These are phyloP conservation scores for Eriosoma lanigerum DNA, from an alignment of 1,140 invertebrate genomes.

Conservation along the genomic window DNA sequence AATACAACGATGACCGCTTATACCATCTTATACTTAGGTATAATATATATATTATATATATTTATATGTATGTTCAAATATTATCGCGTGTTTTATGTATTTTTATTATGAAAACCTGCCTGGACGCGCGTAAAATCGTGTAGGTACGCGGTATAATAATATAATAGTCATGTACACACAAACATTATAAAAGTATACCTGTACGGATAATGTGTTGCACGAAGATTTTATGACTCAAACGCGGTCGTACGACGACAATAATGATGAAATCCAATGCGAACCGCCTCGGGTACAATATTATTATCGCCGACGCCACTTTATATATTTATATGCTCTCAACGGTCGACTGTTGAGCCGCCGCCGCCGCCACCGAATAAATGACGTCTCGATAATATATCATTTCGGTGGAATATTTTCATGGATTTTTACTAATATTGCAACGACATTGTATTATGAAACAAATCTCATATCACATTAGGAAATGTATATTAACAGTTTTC, in stretches of 20 bases:
- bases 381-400: background rate
- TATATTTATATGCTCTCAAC: too few relatives aligned
- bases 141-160: too few relatives aligned
- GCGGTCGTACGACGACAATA: constrained; percentile 3
- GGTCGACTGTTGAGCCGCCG: too few relatives aligned
- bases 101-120: background rate
- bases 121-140: background rate
- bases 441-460: too few relatives aligned
- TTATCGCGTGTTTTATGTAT: constrained; percentile 6
- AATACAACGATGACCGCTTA: too few relatives aligned
- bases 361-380: too few relatives aligned
- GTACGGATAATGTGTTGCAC: background rate
- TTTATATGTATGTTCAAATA: background rate
- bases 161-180: background rate
- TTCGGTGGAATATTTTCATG: too few relatives aligned
- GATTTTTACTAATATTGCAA: too few relatives aligned
- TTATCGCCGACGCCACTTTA: constrained; percentile 10
- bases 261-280: constrained; percentile 18
- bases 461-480: too few relatives aligned
- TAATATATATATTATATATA: background rate
- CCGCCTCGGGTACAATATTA: constrained; percentile 19
- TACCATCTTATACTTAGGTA: background rate
- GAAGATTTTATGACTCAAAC: background rate
- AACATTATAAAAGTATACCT: background rate
- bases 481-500: too few relatives aligned